Conservation (phyloP, 2,888 invertebrate genomes). For the Acronicta alni region DNA sequence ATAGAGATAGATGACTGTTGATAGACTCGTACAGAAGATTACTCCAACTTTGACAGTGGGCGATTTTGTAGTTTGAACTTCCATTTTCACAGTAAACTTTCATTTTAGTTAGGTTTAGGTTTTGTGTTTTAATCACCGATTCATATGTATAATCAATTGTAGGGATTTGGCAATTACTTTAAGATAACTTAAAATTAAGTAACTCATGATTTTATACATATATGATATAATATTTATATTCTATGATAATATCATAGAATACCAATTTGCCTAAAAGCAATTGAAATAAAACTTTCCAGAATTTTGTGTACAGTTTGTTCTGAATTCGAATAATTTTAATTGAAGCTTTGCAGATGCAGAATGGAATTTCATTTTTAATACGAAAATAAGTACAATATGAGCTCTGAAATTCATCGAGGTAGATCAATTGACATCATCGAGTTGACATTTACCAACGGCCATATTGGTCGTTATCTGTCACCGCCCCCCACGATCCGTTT, state of each 20-base stretch:
- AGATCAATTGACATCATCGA: constrained; percentile 69
- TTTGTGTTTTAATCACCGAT: too few relatives aligned
- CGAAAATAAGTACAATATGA: constrained; percentile 24
- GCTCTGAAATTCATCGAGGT: constrained; percentile 35
- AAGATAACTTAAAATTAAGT: too few relatives aligned
- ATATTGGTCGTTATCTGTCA: constrained; percentile 87
- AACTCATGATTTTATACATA: too few relatives aligned
- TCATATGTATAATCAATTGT: too few relatives aligned
- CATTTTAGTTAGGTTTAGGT: too few relatives aligned
- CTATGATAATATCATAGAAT: too few relatives aligned
- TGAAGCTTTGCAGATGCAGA: constrained; percentile 1
- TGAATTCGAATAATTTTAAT: constrained; percentile 15
- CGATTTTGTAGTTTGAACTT: not conserved
- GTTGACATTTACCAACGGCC: constrained; percentile 80
- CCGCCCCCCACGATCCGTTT: constrained; percentile 87
- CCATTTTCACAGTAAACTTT: too few relatives aligned
- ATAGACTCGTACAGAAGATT: constrained; percentile 55
- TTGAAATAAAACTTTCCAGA: constrained; percentile 4
- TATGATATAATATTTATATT: too few relatives aligned
- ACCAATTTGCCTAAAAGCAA: not conserved
- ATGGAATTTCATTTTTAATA: constrained; percentile 9
- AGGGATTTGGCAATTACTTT: too few relatives aligned
- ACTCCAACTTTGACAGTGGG: constrained; percentile 7
- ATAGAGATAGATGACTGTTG: constrained; percentile 74
- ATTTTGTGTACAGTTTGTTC: not conserved